Evolutionary conservation across 2,888 invertebrate species (phyloP).

Genomic region (Abrostola triplasia): DNA sequence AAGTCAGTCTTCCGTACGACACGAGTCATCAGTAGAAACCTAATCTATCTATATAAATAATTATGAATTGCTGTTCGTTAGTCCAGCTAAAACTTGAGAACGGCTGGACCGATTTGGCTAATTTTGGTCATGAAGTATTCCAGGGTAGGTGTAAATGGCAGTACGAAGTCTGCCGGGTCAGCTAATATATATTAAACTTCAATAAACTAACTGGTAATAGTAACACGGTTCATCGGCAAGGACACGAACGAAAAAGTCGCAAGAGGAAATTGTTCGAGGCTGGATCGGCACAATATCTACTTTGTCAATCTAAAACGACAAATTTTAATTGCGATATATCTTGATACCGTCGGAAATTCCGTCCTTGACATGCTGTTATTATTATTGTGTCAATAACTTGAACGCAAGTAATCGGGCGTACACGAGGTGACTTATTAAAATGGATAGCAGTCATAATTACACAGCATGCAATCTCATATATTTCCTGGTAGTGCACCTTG

Average conservation of each 20-base stretch:
- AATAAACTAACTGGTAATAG: conserved; percentile 2
- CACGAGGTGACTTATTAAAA: conserved; percentile 10
- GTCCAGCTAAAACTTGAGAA: too few species aligned
- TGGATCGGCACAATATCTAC: conserved; percentile 24
- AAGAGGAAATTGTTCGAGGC: conserved; percentile 19
- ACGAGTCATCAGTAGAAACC: too few species aligned
- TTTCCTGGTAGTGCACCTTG: conserved; percentile 47
- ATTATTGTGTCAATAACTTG: conserved; percentile 18
- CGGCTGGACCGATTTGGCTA: too few species aligned
- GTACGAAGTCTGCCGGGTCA: too few species aligned
- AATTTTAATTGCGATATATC: conserved; percentile 34
- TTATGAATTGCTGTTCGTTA: too few species aligned
- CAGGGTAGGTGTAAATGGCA: too few species aligned
- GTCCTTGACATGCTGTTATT: conserved; percentile 26
- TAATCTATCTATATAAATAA: too few species aligned
- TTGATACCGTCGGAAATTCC: conserved; percentile 19
- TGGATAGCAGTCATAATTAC: conserved; percentile 21
- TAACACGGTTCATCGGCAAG: conserved; percentile 2
- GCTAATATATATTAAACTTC: too few species aligned
- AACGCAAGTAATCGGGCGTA: conserved; percentile 3
- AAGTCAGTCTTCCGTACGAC: too few species aligned
- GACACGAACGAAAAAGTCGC: conserved; percentile 1
- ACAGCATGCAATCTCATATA: conserved; percentile 30
- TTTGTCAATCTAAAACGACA: conserved; percentile 21
- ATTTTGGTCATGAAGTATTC: too few species aligned